phyloP scores from a whole-genome alignment of 2,797 vertebrate genomes.

The Lutjanus campechanus region DNA sequence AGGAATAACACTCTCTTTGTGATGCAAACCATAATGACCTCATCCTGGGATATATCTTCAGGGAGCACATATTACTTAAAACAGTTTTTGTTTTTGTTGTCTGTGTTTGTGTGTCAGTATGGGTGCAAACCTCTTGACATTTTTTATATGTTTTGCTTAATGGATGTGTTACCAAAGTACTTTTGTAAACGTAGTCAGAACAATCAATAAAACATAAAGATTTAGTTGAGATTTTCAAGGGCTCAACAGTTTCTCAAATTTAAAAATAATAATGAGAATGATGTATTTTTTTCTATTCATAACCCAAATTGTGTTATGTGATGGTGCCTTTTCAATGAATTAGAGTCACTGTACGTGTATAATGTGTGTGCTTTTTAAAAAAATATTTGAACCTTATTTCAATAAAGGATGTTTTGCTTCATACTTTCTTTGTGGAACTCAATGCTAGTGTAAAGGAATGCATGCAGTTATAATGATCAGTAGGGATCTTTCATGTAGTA shows the following conservation, averaged over 20 bases:
- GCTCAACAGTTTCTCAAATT: neutral
- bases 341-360: neutral
- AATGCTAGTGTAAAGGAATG: neutral
- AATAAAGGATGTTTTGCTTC: conserved; percentile 69
- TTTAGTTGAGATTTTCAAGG: neutral
- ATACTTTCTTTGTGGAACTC: neutral
- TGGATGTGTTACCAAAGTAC: neutral
- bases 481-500: neutral
- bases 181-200: conserved; percentile 1
- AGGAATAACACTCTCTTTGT: conserved; percentile 36
- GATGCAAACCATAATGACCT: conserved; percentile 2
- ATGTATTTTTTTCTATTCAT: neutral
- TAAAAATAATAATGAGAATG: conserved; percentile 7
- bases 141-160: neutral
- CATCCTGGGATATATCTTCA: conserved; percentile 7
- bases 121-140: conserved; percentile 12
- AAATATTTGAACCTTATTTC: conserved; percentile 34
- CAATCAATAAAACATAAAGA: neutral
- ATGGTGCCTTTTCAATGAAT: conserved; percentile 10
- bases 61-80: conserved; percentile 12
- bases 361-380: conserved; percentile 8
- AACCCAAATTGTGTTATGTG: neutral
- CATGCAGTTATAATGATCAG: neutral
- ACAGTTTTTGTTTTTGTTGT: neutral
- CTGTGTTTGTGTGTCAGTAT: conserved; percentile 3